These are phyloP conservation scores for Laupala kohalensis DNA, from an alignment of 1,140 invertebrate genomes.

Conservation along the genomic window DNA sequence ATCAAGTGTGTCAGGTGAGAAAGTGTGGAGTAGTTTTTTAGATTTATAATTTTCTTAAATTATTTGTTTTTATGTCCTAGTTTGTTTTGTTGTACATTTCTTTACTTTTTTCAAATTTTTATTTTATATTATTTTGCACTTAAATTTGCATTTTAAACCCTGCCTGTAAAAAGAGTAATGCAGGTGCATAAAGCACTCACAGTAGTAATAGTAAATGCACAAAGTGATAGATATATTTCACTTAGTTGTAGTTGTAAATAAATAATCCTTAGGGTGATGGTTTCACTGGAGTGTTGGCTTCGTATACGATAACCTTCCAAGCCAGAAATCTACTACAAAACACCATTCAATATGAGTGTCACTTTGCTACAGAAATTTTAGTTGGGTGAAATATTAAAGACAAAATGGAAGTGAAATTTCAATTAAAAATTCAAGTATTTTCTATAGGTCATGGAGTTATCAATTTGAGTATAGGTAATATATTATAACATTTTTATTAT, in stretches of 20 bases:
- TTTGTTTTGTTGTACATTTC: not conserved
- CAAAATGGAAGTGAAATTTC: no score
- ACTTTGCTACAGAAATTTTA: no score
- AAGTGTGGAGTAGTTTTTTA: slow-evolving; percentile 5
- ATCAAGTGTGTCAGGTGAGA: slow-evolving; percentile 71
- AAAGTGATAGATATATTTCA: not conserved
- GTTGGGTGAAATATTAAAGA: no score
- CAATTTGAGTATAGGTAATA: no score
- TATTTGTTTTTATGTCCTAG: not conserved
- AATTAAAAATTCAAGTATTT: no score
- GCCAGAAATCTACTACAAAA: no score
- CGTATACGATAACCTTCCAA: not conserved
- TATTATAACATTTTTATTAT: no score
- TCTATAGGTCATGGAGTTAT: no score
- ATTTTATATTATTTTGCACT: not conserved
- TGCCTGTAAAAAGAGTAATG: not conserved
- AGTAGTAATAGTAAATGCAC: not conserved
- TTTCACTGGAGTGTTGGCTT: not conserved
- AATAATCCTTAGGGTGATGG: not conserved
- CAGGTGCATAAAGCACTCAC: not conserved
- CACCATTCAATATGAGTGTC: no score
- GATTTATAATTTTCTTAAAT: no score
- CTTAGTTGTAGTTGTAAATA: not conserved
- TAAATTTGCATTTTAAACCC: not conserved
- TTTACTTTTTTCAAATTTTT: not conserved